Evolutionary conservation across 64 coral and sea anemone species (phyloP).

Genomic region (Pocillopora verrucosa): DNA sequence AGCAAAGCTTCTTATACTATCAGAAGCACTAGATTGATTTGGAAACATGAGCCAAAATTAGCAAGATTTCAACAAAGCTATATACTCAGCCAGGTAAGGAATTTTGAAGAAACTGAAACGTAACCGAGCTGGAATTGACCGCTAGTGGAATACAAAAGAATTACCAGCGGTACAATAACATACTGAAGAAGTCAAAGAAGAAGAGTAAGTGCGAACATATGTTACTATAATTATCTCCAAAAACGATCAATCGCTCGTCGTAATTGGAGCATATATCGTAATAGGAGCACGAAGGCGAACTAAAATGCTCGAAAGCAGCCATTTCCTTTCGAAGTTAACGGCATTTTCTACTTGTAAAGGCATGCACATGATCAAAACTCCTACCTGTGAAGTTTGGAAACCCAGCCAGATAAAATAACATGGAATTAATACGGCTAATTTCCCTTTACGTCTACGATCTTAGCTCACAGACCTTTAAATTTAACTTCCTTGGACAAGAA

Average conservation of each 20-base stretch:
- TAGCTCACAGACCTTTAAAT: background rate
- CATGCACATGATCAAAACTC: background rate
- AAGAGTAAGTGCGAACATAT: background rate
- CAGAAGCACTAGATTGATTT: too few species aligned
- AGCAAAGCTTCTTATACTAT: too few species aligned
- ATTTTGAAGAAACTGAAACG: too few species aligned
- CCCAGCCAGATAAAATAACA: background rate
- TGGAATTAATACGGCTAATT: background rate
- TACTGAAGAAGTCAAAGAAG: too few species aligned
- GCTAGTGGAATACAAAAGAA: too few species aligned
- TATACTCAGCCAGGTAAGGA: too few species aligned
- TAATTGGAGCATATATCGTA: background rate
- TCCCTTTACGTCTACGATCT: background rate
- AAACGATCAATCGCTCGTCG: background rate
- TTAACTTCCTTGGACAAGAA: background rate
- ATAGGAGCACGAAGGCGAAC: background rate
- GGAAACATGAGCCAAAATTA: too few species aligned
- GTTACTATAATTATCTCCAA: background rate
- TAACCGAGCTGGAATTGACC: too few species aligned
- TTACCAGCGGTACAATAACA: too few species aligned
- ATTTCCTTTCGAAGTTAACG: conserved; percentile 5
- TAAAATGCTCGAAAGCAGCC: background rate
- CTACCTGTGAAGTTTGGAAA: conserved; percentile 1
- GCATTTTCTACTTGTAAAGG: background rate
- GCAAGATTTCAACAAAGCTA: too few species aligned